Conservation (phyloP, 2,888 invertebrate species). For the Rotaria socialis region DNA sequence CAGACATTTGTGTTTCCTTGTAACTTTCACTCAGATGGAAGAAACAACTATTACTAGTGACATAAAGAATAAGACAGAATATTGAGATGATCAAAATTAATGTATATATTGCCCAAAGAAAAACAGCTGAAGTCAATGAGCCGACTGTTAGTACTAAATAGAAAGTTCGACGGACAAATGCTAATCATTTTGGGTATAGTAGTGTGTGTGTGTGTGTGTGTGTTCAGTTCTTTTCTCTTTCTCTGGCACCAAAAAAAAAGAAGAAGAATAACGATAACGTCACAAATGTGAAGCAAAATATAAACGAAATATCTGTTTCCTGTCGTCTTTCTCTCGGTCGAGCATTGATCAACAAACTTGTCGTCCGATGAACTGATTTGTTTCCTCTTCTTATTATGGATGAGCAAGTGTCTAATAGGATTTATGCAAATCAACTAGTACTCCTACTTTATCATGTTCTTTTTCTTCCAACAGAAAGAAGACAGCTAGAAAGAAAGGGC, state of each 20-base stretch:
- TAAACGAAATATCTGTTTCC: constrained; percentile 22
- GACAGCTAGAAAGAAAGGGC: too few species aligned
- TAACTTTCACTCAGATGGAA: neutral
- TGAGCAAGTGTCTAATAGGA: neutral
- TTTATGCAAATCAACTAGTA: constrained; percentile 1
- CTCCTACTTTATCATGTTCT: too few species aligned
- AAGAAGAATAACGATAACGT: neutral
- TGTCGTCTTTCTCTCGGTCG: constrained; percentile 15
- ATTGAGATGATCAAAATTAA: neutral
- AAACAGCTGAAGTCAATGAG: neutral
- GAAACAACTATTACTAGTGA: too few species aligned
- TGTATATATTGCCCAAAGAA: neutral
- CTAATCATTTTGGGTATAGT: neutral
- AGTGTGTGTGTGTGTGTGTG: neutral
- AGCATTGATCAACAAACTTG: neutral
- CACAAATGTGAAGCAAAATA: neutral
- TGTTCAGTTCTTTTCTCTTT: neutral
- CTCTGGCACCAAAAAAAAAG: too few species aligned
- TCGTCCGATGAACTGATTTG: neutral
- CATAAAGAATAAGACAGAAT: too few species aligned
- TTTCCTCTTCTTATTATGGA: neutral
- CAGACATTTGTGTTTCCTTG: neutral
- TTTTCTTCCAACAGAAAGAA: neutral
- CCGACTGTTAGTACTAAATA: too few species aligned
- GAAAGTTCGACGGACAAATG: neutral